phyloP scores from a whole-genome alignment of 1,140 invertebrate species.

The Drosophila virilis region DNA sequence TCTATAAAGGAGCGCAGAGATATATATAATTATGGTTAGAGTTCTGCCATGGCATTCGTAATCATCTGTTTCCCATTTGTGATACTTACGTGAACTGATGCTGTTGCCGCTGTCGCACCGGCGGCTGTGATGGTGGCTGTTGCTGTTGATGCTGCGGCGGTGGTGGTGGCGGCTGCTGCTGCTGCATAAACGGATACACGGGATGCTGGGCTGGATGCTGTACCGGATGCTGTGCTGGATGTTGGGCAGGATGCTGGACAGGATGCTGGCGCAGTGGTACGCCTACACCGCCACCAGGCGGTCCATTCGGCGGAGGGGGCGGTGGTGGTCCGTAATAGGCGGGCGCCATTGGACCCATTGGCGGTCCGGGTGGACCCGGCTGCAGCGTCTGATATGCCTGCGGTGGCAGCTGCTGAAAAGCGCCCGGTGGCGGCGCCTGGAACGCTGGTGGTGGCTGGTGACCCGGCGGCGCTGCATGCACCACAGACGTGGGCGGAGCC shows the following conservation, averaged over 20 bases:
- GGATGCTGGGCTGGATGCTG: conserved; percentile 60
- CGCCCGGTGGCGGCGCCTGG: conserved; percentile 61
- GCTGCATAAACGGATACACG: conserved; percentile 75
- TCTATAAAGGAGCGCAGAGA: conserved; percentile 1
- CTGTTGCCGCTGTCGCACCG: conserved; percentile 75
- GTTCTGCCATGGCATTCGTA: no score
- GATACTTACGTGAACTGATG: conserved; percentile 81
- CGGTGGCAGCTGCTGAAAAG: conserved; percentile 73
- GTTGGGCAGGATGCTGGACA: conserved; percentile 39
- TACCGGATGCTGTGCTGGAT: conserved; percentile 24
- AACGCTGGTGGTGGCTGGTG: conserved; percentile 62
- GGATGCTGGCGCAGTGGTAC: conserved; percentile 46
- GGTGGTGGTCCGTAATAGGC: conserved; percentile 71
- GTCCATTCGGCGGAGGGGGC: conserved; percentile 69
- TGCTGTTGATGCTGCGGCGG: conserved; percentile 48
- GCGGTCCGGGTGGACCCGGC: conserved; percentile 84
- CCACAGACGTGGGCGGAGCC: conserved; percentile 39
- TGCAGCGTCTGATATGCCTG: conserved; percentile 85
- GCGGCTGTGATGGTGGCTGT: conserved; percentile 60
- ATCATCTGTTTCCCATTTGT: neutral
- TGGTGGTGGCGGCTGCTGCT: conserved; percentile 60
- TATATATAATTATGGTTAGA: no score
- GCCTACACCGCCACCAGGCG: conserved; percentile 53
- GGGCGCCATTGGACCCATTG: conserved; percentile 73
- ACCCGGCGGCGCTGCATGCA: conserved; percentile 42